Evolutionary conservation across 1,140 invertebrate species (phyloP).

Genomic region (Physella acuta): DNA sequence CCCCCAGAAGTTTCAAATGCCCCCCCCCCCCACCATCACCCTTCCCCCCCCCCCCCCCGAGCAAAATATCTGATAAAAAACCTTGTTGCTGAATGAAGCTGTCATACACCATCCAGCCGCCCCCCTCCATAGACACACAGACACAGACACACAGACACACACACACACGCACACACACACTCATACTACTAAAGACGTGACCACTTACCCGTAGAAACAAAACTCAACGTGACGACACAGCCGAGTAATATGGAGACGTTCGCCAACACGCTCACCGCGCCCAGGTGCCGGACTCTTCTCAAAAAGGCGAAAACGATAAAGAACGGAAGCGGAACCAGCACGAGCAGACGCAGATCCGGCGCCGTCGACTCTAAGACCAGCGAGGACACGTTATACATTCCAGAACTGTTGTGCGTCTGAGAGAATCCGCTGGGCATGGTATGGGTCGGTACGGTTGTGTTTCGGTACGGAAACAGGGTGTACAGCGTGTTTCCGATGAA

Average conservation of each 20-base stretch:
- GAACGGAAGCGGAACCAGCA: constrained; percentile 45
- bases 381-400: not conserved
- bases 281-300: constrained; percentile 46
- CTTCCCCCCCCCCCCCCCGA: no score
- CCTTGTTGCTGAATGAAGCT: no score
- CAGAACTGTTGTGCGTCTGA: not conserved
- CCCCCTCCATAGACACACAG: not conserved
- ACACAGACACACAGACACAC: not conserved
- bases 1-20: no score
- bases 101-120: no score
- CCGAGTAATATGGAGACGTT: constrained; percentile 52
- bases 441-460: constrained; percentile 2
- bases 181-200: not conserved
- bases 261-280: constrained; percentile 47
- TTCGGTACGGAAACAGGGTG: constrained; percentile 41
- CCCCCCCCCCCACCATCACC: no score
- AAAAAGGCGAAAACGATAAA: constrained; percentile 52
- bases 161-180: not conserved
- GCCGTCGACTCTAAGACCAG: not conserved
- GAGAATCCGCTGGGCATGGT: not conserved
- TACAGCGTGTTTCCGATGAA: constrained; percentile 56
- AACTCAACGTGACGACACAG: constrained; percentile 44
- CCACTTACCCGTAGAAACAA: constrained; percentile 49
- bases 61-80: no score
- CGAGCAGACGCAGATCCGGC: constrained; percentile 43